Conservation (phyloP, 2,797 vertebrate species). For the Hydrocynus forskahlii region DNA sequence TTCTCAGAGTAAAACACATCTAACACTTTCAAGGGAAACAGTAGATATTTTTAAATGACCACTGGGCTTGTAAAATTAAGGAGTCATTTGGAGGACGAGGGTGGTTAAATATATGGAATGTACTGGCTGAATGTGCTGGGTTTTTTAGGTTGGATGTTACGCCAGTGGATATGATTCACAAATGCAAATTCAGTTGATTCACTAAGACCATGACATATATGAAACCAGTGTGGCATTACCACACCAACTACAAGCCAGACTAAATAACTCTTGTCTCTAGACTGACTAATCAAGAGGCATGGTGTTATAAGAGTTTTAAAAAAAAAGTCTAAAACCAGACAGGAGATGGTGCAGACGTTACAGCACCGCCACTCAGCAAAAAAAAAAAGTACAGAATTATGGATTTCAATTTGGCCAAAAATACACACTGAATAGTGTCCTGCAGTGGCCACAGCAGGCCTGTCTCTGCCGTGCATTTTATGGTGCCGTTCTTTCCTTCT, state of each 20-base stretch:
- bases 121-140: background rate
- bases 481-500: background rate
- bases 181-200: background rate
- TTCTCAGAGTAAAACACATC: background rate
- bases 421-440: background rate
- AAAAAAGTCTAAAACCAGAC: background rate
- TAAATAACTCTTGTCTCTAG: background rate
- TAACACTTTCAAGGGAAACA: background rate
- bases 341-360: background rate
- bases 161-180: background rate
- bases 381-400: background rate
- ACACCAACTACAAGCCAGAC: background rate
- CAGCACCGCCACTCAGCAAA: background rate
- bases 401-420: background rate
- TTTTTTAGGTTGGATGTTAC: background rate
- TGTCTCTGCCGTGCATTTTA: background rate
- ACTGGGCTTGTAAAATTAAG: background rate
- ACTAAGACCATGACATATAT: background rate
- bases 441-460: background rate
- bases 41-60: constrained; percentile 7
- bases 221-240: background rate
- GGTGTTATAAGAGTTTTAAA: background rate
- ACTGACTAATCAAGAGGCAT: background rate
- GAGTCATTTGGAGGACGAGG: constrained; percentile 10
- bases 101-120: constrained; percentile 36